Evolutionary conservation across 1,140 invertebrate genomes (phyloP).

Genomic region (Helicoverpa zea): DNA sequence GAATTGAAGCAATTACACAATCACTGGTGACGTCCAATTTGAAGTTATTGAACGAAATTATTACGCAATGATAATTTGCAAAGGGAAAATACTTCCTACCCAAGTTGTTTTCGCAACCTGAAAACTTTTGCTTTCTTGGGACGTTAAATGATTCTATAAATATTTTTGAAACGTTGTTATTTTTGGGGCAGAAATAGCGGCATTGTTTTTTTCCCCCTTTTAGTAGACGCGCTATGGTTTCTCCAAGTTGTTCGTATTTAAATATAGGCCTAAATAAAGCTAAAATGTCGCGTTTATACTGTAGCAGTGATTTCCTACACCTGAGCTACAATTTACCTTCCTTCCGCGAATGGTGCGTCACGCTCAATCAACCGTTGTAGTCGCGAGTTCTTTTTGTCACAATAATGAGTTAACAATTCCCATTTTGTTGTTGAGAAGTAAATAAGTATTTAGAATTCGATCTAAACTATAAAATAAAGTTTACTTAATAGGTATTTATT

Average conservation of each 20-base stretch:
- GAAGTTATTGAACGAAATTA: not conserved
- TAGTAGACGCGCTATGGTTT: too few species aligned
- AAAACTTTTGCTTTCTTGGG: too few species aligned
- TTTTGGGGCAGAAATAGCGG: too few species aligned
- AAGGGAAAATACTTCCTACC: not conserved
- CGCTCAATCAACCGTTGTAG: slow-evolving; percentile 6
- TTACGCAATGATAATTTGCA: not conserved
- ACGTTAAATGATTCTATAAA: too few species aligned
- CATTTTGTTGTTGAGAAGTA: not conserved
- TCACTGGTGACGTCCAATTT: not conserved
- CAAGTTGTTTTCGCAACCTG: too few species aligned
- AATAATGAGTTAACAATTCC: slow-evolving; percentile 9
- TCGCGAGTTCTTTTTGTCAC: not conserved
- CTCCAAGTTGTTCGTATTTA: not conserved
- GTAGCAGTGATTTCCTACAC: slow-evolving; percentile 1
- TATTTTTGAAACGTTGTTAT: too few species aligned
- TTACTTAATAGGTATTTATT: too few species aligned
- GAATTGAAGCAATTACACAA: slow-evolving; percentile 22
- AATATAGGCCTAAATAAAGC: not conserved
- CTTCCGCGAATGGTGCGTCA: not conserved
- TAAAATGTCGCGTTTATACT: not conserved
- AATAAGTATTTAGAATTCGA: not conserved
- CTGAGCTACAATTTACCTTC: not conserved
- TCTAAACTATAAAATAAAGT: not conserved
- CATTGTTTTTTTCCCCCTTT: too few species aligned